phyloP scores from a whole-genome alignment of 1,140 invertebrate species.

The Drosophila willistoni region DNA sequence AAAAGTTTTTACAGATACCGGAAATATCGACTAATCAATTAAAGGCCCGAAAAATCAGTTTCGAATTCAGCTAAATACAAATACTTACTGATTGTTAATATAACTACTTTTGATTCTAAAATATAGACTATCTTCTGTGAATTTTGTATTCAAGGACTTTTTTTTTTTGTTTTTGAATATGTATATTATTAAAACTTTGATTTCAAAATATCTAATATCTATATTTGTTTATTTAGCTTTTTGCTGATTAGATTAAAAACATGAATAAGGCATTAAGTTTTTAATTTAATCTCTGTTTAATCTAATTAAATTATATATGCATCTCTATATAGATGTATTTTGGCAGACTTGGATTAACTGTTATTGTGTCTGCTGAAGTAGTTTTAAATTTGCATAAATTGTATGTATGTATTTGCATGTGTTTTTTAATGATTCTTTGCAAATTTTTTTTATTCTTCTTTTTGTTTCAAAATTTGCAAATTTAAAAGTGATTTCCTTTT shows the following conservation, averaged over 20 bases:
- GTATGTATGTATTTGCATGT: background rate
- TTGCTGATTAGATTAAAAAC: background rate
- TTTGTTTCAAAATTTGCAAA: background rate
- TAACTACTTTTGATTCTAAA: too few relatives aligned
- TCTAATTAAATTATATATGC: background rate
- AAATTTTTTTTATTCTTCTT: background rate
- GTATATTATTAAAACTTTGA: background rate
- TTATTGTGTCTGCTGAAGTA: background rate
- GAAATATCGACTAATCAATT: too few relatives aligned
- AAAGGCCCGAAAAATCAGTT: too few relatives aligned
- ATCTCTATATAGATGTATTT: background rate
- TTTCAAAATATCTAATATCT: background rate
- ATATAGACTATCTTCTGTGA: background rate
- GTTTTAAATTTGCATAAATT: background rate
- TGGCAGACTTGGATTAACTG: too few relatives aligned
- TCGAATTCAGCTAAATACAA: too few relatives aligned
- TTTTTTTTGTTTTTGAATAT: too few relatives aligned
- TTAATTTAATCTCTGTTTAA: background rate
- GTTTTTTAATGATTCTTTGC: slow-evolving; percentile 2
- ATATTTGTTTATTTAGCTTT: background rate
- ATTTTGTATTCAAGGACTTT: background rate
- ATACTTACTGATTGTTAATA: too few relatives aligned
- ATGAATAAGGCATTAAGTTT: background rate
- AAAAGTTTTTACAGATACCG: too few relatives aligned
- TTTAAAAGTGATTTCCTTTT: background rate